Conservation (phyloP, 2,888 invertebrate species). For the Scaeva pyrastri region DNA sequence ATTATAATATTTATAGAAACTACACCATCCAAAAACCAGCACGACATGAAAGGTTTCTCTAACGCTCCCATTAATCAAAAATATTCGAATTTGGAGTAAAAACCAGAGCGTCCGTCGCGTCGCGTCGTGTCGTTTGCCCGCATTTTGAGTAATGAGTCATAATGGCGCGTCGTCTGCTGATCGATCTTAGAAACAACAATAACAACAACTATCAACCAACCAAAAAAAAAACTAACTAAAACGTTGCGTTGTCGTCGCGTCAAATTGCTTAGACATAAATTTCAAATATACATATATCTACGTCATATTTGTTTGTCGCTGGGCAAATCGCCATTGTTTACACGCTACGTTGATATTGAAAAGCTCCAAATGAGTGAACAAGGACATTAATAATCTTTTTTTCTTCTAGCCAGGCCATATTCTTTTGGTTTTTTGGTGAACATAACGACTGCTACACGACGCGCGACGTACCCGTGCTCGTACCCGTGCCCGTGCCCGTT, state of each 20-base stretch:
- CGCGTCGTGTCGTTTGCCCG: neutral
- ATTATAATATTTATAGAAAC: neutral
- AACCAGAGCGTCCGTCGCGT: conserved; percentile 9
- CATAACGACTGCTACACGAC: too few relatives aligned
- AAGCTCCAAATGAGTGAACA: conserved; percentile 24
- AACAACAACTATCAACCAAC: neutral
- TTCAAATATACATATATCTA: conserved; percentile 26
- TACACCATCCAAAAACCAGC: neutral
- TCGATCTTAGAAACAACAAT: conserved; percentile 18
- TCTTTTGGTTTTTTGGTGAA: conserved; percentile 16
- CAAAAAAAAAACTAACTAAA: neutral
- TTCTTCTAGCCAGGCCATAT: conserved; percentile 13
- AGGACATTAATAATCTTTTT: conserved; percentile 38
- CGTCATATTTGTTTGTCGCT: conserved; percentile 36
- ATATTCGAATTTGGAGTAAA: conserved; percentile 45
- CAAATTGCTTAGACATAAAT: conserved; percentile 29
- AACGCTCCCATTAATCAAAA: conserved; percentile 59
- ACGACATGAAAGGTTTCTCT: conserved; percentile 45
- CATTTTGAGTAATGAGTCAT: conserved; percentile 30
- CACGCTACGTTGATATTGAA: conserved; percentile 27
- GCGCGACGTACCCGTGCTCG: neutral
- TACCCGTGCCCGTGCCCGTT: too few relatives aligned
- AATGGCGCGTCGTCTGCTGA: conserved; percentile 34
- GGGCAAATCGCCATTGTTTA: conserved; percentile 49
- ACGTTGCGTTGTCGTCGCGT: conserved; percentile 9